Evolutionary conservation across 2,113 vertebrate species (phyloP).

Genomic region (Eonycteris spelaea): DNA sequence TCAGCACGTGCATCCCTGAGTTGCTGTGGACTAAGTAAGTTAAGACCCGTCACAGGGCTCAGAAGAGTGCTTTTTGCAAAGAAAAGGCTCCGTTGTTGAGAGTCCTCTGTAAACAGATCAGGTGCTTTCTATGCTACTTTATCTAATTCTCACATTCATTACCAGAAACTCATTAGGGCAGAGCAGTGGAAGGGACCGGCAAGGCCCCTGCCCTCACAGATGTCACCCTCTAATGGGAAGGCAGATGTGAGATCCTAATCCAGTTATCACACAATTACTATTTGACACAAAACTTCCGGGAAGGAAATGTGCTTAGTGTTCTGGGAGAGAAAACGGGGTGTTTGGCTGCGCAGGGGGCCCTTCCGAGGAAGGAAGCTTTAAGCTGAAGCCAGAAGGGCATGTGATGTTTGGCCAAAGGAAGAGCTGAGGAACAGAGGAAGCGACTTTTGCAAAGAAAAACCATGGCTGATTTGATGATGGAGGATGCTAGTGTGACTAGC

Average conservation of each 20-base stretch:
- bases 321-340: not conserved
- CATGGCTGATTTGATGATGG: not conserved
- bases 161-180: not conserved
- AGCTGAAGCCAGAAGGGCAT: not conserved
- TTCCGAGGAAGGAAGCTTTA: not conserved
- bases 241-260: not conserved
- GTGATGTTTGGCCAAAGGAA: not conserved
- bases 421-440: not conserved
- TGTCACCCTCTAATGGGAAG: not conserved
- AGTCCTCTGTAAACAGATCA: not conserved
- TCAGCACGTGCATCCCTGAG: not conserved
- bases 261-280: not conserved
- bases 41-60: not conserved
- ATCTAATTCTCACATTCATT: not conserved
- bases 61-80: not conserved
- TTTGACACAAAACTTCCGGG: fast-evolving
- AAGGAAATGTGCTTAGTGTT: not conserved
- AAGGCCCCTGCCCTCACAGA: not conserved
- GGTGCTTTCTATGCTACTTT: not conserved
- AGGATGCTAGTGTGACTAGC: not conserved
- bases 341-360: not conserved
- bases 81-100: not conserved
- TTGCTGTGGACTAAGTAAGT: not conserved
- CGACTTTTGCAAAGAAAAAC: not conserved
- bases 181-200: not conserved